Evolutionary conservation across 2,888 invertebrate species (phyloP), one percentile per base, ranked within the genome.

Genomic region (Drosophila engyochracea): DNA sequence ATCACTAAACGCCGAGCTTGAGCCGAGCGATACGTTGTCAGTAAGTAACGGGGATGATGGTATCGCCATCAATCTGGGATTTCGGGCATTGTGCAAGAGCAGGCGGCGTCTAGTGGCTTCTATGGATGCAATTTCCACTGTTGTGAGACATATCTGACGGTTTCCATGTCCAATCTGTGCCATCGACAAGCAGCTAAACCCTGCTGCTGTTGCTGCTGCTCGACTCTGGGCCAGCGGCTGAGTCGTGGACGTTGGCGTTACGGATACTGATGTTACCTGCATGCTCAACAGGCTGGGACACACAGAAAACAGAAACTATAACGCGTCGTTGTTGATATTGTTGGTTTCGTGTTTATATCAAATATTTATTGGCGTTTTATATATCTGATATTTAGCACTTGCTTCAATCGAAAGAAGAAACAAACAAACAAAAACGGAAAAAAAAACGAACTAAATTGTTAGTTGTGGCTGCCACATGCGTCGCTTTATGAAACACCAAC

Each of bases 201-300:
- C 14, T 25, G 52, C 19, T 25, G 52, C 19, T 39, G 37, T 28
- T 39, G 19, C 37, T 30, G 39, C 28, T 30, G 39, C 35, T 41
- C 30, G 39, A 44, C 22, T 41, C 58, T 22, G 39, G 28, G 7
- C 14, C 14, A 28, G 31, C 4, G 41, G 16, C 41, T 22, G 30
- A 44, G 41, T 30, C 41, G 58, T 16, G 10, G 58, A 41, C 28
- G 58, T 41, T 30, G 58, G 39, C 58, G 58, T 44, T 25, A 58
- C 16, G n/a, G 41, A 22, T 19, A 58, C 41, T 16, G 58, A 57
- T 16, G 58, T 58, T 22, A 58, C 41, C 58, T 58, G 58, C 58
- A 58, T 44, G 58, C 39, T 58, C 58, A 58, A 58, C 58, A 58
- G 30, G 58, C 58, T 58, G 9, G 9, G 10, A n/a, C 28, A 39